Base-by-base conservation (phyloP, 1,140 invertebrate genomes). In the Cataglyphis hispanica region DNA sequence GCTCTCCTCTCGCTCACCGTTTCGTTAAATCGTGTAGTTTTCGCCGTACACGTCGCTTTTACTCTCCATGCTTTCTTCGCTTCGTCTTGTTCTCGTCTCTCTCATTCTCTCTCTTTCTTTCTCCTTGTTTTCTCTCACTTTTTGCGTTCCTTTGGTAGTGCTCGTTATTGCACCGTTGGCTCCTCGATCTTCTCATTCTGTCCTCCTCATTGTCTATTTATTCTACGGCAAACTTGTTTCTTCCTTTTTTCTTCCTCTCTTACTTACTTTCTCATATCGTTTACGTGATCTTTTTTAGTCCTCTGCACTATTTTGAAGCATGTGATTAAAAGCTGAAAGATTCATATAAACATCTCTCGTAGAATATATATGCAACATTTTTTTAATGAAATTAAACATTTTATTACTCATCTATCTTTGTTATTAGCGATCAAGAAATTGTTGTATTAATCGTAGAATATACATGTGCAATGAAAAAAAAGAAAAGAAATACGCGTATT, bases 1-100 rank as follows among this genome's bases (percentile, higher is more conserved):
- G 37, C 72, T 70, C 53, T 50, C 53, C 76, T 72, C 13, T 61
- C 83, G 40, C 75, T 60, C 89, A 66, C 85, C 69, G 87, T 88
- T 90, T 84, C 72, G 84, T 86, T 86, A 86, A 89, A 89, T 46
- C 76, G 43, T 84, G 43, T 84, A 84, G 70, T 84, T 84, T 86
- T 85, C 86, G 72, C 83, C 72, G 37, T 88, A 70, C 87, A 86
- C 75, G 56, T 81, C 67, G 84, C 87, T 88, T 70, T 83, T 83
- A 74, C 66, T 83, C 78, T 83, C 53, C 37, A 3, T 37, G 53
- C 78, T 81, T 72, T 81, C 50, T 72, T 81, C 37, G 53, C 67
- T 72, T 84, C 64, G 75, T 74, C 83, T 83, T 31, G 43, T 74
- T 50, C 76, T 58, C 10, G 22, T 64, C 50, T 40, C 11, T 43